Conservation (phyloP, 2,113 vertebrate species). For the Otolemur garnettii region DNA sequence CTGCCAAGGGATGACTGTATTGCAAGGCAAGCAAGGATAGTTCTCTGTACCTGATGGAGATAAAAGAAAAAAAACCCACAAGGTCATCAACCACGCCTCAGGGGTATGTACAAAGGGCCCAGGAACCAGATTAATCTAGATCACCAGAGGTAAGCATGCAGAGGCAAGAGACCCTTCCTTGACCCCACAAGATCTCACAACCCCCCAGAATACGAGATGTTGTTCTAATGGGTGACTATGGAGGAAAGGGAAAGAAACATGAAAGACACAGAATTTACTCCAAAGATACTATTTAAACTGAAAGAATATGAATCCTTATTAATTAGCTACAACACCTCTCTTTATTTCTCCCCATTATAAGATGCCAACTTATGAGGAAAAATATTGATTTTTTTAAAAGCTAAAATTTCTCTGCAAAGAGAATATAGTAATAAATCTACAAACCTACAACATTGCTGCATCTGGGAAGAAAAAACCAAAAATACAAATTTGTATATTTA, state of each 20-base stretch:
- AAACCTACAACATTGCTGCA: not conserved
- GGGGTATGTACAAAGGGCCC: not conserved
- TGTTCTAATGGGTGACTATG: not conserved
- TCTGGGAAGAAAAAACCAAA: not conserved
- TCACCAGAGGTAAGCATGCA: not conserved
- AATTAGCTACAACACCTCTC: not conserved
- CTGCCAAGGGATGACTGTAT: not conserved
- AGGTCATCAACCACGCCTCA: not conserved
- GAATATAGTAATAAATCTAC: not conserved
- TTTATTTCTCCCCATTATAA: not conserved
- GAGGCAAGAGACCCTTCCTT: not conserved
- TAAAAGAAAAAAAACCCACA: not conserved
- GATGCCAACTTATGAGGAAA: not conserved
- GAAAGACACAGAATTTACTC: not conserved
- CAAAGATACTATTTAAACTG: conserved; percentile 1
- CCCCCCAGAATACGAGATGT: not conserved
- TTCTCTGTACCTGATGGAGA: not conserved
- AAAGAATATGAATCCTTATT: not conserved
- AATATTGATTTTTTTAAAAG: not conserved
- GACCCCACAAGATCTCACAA: not conserved
- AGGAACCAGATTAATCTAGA: not conserved
- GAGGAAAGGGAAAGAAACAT: not conserved
- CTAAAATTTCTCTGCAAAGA: not conserved
- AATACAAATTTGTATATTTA: not conserved
- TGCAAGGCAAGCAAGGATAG: not conserved